Base-by-base conservation (phyloP, 2,797 vertebrate species). In the Bradypodion ventrale region DNA sequence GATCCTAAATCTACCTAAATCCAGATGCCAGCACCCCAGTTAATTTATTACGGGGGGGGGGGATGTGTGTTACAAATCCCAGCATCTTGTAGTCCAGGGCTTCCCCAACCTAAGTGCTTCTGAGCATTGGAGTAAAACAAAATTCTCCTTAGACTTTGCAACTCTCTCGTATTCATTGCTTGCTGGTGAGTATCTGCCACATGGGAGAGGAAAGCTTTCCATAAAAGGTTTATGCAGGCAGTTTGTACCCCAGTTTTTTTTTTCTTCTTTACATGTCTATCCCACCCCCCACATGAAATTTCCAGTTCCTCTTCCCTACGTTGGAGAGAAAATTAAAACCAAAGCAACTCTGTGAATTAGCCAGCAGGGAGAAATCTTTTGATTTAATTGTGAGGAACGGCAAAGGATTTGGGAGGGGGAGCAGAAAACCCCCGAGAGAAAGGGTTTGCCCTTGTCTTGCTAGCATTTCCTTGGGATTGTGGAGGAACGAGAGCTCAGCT, bases 341-440 rank as follows among this genome's bases (percentile, higher is more conserved):
- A 0, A 75, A 66, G 49, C 16, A 25, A 75, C 62, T 29, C 84
- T 46, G 80, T 80, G 75, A 85, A 85, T 75, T 80, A 75, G 78
- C 40, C 84, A 80, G 78, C 84, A n/a, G 84, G 84, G 56, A 80
- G 37, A 56, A 68, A 35, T 66, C 83, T 59, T 70, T 75, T 83
- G 70, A 59, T 74, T 77, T 56, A 76, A 83, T 69, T 37, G 63
- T 4, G 68, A 23, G 7, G 46, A 23, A 29, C 15, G 19, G 42
- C 7, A 27, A 62, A 10, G 29, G 16, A n/a, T 7, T 19, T 10
- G 27, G 75, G 32, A 3, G 68, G 32, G 16, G 8, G 40, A 46
- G n/a, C 25, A 40, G 78, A 10, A 10, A n/a, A 21, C 6, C 1
- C 1, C 59, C 15, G 52, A 29, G 29, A 68, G 32, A 35, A n/a